These are phyloP conservation scores for Procambarus clarkii DNA, from an alignment of 1,140 invertebrate species.

Conservation along the genomic window DNA sequence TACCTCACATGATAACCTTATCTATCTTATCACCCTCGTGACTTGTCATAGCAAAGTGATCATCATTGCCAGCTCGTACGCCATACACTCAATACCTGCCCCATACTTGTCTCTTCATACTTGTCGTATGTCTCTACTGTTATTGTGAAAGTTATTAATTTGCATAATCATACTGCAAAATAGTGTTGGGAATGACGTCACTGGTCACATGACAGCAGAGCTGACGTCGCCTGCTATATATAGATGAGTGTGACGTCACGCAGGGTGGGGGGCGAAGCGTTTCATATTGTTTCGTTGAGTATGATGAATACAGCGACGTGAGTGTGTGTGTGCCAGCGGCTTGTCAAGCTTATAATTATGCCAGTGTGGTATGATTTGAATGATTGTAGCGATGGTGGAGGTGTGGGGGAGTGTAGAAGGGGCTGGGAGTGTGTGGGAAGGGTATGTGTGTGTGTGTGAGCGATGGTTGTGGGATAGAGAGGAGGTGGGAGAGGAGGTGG, in stretches of 20 bases:
- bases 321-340: no score
- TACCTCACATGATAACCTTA: no score
- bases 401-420: neutral
- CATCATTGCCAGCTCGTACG: no score
- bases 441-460: neutral
- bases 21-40: no score
- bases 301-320: neutral
- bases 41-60: no score
- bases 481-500: neutral
- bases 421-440: neutral
- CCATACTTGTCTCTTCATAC: no score
- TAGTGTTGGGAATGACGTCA: conserved; percentile 24
- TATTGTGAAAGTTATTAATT: neutral
- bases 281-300: conserved; percentile 7
- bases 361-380: neutral
- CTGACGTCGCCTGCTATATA: conserved; percentile 34
- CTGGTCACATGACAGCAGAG: conserved; percentile 43
- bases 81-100: no score
- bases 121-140: no score
- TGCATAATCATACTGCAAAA: neutral
- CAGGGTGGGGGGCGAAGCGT: neutral
- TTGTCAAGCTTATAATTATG: neutral
- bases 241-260: conserved; percentile 27
- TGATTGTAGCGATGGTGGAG: neutral
- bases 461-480: neutral